Evolutionary conservation across 2,888 invertebrate species (phyloP).

Genomic region (Ferrisia virgata): DNA sequence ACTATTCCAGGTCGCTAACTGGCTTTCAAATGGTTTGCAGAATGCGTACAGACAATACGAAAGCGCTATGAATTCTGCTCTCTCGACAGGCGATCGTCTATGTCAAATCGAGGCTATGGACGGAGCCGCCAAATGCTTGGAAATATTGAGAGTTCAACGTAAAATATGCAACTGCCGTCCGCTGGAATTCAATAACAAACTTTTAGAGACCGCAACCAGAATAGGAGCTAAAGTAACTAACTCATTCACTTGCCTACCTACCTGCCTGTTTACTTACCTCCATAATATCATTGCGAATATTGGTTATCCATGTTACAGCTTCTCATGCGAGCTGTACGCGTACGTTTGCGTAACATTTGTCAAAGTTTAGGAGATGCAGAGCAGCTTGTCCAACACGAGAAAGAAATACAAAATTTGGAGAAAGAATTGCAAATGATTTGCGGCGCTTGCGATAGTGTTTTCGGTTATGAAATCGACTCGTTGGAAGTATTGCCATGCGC

Average conservation of each 20-base stretch:
- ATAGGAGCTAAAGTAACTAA: constrained; percentile 77
- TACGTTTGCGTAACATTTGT: constrained; percentile 76
- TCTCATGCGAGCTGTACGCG: constrained; percentile 73
- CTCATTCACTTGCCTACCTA: background rate
- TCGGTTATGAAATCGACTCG: constrained; percentile 69
- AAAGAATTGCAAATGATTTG: constrained; percentile 75
- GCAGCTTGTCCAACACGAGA: constrained; percentile 71
- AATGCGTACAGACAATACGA: constrained; percentile 78
- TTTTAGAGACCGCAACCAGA: constrained; percentile 78
- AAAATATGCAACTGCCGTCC: constrained; percentile 85
- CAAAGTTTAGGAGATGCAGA: constrained; percentile 77
- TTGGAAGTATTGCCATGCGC: constrained; percentile 81
- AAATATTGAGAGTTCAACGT: constrained; percentile 69
- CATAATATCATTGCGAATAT: no score
- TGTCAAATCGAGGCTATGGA: constrained; percentile 91
- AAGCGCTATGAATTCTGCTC: constrained; percentile 77
- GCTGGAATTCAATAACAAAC: constrained; percentile 77
- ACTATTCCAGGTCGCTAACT: no score
- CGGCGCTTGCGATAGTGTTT: constrained; percentile 69
- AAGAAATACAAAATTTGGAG: constrained; percentile 64
- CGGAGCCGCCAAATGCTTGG: constrained; percentile 76
- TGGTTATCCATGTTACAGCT: constrained; percentile 58
- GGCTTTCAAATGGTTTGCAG: constrained; percentile 52
- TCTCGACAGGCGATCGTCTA: constrained; percentile 74
- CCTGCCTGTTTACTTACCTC: no score